phyloP scores from a whole-genome alignment of 1,140 invertebrate species.

The Drosophila equinoxialis region DNA sequence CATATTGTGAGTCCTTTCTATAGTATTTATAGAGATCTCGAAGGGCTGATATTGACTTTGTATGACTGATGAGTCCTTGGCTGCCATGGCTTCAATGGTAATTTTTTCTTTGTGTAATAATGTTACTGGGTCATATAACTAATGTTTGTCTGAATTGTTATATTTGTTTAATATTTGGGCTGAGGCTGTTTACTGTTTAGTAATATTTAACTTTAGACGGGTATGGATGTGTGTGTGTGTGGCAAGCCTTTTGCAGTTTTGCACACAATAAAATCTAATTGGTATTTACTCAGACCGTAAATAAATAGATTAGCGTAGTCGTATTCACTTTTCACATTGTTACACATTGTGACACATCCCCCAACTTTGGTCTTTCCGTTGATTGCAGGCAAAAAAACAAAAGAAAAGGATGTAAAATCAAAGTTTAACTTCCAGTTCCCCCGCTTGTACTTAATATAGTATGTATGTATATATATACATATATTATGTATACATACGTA shows the following conservation, averaged over 20 bases:
- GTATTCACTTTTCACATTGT: constrained; percentile 25
- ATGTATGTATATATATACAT: background rate
- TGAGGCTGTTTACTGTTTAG: background rate
- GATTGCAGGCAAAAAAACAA: constrained; percentile 21
- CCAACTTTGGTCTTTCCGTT: background rate
- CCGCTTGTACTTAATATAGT: background rate
- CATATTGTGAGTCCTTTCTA: too few species aligned
- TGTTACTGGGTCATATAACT: too few species aligned
- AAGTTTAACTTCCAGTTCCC: background rate
- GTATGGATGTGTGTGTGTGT: background rate
- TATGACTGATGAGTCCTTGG: too few species aligned
- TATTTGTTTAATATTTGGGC: too few species aligned
- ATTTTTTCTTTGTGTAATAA: too few species aligned
- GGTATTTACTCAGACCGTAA: constrained; percentile 47
- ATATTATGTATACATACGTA: too few species aligned
- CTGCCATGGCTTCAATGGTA: too few species aligned
- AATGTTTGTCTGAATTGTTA: too few species aligned
- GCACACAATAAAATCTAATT: constrained; percentile 68
- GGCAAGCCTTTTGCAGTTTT: constrained; percentile 48
- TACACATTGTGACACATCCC: constrained; percentile 1
- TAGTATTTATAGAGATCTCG: too few species aligned
- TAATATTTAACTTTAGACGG: background rate
- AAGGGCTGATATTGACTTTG: too few species aligned
- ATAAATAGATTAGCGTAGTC: constrained; percentile 33
- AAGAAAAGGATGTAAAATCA: constrained; percentile 2